Evolutionary conservation across 2,113 vertebrate species (phyloP), one percentile per base, ranked within the genome.

Genomic region (Oreocharis arfaki): DNA sequence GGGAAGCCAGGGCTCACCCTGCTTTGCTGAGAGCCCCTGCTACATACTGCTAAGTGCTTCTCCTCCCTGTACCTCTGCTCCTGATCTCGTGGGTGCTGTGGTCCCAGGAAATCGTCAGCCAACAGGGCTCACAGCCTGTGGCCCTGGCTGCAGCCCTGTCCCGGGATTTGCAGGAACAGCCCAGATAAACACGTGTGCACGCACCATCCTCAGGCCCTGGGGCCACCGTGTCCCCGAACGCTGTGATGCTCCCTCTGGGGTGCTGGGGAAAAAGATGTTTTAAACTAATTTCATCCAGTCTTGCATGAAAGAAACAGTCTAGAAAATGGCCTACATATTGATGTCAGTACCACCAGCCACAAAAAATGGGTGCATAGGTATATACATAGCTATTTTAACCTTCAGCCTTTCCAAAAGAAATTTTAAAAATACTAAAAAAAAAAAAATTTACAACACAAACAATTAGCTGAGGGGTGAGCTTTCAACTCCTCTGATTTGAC

Each of bases 221-320:
- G 46, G 23, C 28, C 44, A 20, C 44, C 0, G 0, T 3, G 6
- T 73, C 26, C 30, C 49, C 50, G 60, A 35, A 60, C 0, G 0
- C 49, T 7, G 2, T 6, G 13, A 8, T 11, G 24, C 5, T 85
- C 46, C 17, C 55, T 32, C 39, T 57, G 1, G 0, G 27, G 23
- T 5, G 3, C 59, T 44, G 21, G 4, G 5, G 41, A 26, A 49
- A 57, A 65, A 6, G 28, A 23, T 39, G 28, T 27, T 83, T 68
- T 11, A 37, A 91, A 37, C 28, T 8, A 14, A 65, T 50, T 74
- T 39, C 53, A 73, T 27, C 17, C 30, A 35, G 39, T 42, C 50
- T 22, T 13, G 24, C n/a, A 18, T 16, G 44, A 68, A 86, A 8
- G 10, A 73, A 76, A 52, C n/a, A 24, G 39, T n/a, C 41, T 13